These are phyloP conservation scores for Scopus umbretta DNA, from an alignment of 2,113 vertebrate species.

Conservation along the genomic window DNA sequence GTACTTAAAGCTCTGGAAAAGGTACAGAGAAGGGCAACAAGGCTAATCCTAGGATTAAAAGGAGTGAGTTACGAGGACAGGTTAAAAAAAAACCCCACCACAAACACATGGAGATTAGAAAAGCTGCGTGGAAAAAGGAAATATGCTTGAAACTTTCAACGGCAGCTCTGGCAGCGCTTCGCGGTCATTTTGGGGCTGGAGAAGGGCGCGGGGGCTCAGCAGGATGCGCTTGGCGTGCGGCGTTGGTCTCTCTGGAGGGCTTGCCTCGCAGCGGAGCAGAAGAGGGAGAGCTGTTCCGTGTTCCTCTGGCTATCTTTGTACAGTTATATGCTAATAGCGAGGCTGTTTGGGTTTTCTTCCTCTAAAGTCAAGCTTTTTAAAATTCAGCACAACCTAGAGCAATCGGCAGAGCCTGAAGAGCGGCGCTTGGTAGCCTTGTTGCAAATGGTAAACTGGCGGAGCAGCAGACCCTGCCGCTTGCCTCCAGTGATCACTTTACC, in stretches of 20 bases:
- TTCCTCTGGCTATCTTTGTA: not conserved
- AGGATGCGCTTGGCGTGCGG: not conserved
- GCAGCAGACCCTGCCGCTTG: not conserved
- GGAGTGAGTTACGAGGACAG: conserved; percentile 49
- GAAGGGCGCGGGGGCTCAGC: not conserved
- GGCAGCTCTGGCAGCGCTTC: not conserved
- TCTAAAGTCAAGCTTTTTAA: not conserved
- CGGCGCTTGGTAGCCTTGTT: not conserved
- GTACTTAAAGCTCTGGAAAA: conserved; percentile 10
- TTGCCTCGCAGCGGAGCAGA: not conserved
- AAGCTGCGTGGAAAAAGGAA: not conserved
- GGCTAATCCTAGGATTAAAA: conserved; percentile 56
- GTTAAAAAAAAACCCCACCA: not conserved
- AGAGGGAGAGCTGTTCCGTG: not conserved
- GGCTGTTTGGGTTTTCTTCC: not conserved
- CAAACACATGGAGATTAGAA: not conserved
- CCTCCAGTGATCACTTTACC: not conserved
- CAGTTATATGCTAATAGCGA: not conserved
- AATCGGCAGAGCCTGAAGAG: not conserved
- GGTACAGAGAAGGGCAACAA: not conserved
- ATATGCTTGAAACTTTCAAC: not conserved
- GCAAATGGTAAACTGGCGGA: not conserved
- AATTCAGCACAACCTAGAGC: not conserved
- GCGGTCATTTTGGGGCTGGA: not conserved
- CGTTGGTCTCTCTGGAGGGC: not conserved